phyloP scores from a whole-genome alignment of 2,113 vertebrate genomes.

The Ageneiosus marmoratus region DNA sequence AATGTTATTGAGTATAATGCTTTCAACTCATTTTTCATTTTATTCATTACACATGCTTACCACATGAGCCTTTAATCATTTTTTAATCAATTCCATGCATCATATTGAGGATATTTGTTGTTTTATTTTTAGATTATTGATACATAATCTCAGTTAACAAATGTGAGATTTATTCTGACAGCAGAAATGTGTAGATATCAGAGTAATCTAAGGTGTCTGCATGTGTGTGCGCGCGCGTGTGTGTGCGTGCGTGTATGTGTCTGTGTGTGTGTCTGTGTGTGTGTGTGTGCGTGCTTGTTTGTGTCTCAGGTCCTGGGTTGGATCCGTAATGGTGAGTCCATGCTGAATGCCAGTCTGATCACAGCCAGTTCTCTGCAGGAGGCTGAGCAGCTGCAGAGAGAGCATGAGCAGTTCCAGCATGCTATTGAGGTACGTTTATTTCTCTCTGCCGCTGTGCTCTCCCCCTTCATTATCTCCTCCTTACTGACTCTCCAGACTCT shows the following conservation, averaged over 20 bases:
- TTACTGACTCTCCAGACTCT: not conserved
- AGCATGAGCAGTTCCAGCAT: conserved; percentile 98
- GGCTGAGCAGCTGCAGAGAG: conserved; percentile 94
- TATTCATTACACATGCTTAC: not conserved
- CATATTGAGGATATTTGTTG: not conserved
- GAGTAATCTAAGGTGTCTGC: not conserved
- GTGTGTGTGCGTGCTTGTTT: conserved; percentile 16
- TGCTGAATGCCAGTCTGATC: conserved; percentile 95
- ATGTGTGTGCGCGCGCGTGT: not conserved
- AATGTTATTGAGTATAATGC: too few species aligned
- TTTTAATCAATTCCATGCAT: not conserved
- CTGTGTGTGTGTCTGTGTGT: not conserved
- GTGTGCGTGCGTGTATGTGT: not conserved
- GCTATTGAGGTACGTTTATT: conserved; percentile 89
- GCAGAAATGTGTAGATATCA: not conserved
- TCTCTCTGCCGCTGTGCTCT: not conserved
- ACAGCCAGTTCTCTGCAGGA: conserved; percentile 97
- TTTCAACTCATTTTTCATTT: too few species aligned
- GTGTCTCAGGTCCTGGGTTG: conserved; percentile 89
- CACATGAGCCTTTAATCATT: not conserved
- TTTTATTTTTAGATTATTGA: not conserved
- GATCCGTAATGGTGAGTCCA: conserved; percentile 98
- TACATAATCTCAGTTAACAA: not conserved
- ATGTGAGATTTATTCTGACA: not conserved
- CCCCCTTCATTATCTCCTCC: not conserved